Evolutionary conservation across 1,140 invertebrate genomes (phyloP), one percentile per base, ranked within the genome.

Genomic region (Antheraea pernyi): DNA sequence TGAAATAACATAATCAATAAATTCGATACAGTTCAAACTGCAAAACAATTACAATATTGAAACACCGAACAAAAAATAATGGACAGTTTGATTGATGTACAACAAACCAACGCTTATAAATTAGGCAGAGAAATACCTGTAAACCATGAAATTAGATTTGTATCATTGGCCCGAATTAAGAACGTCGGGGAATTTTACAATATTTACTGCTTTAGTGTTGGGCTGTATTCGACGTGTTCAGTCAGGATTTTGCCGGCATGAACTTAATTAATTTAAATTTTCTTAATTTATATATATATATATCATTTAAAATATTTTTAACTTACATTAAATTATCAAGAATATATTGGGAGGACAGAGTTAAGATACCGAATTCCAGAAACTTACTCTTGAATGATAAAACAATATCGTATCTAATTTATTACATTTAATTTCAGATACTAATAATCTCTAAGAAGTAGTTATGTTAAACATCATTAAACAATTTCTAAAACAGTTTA

Each of bases 111-210:
- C 46, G 59, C 36, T 30, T 37, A 37, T 11, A 37, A 69, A 69
- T 64, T 63, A 46, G 53, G 16, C 46, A 60, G 60, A 53, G 22
- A 69, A 61, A 69, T n/a, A n/a, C 63, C 63, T 30, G 61, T 42
- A 9, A 19, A 63, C 67, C 67, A 61, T 62, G 63, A 69, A 69
- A 69, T 69, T 63, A 63, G 36, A 63, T 63, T 53, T 53, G 46
- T 16, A 53, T 0, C 46, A 53, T 53, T 53, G 46, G 46, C 46
- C 46, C 16, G 13, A 53, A 16, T 53, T 53, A 53, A n/a, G 46
- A 53, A 53, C 16, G 46, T 53, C 13, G 46, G 16, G 46, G 5
- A 53, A 13, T 53, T 53, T 53, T 53, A 11, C 16, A 53, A 53
- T 53, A 16, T 53, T 42, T 42, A 42, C 39, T 8, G 39, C 39